Evolutionary conservation across 2,113 vertebrate genomes (phyloP), one percentile per base, ranked within the genome.

Genomic region (Datnioides undecimradiatus): DNA sequence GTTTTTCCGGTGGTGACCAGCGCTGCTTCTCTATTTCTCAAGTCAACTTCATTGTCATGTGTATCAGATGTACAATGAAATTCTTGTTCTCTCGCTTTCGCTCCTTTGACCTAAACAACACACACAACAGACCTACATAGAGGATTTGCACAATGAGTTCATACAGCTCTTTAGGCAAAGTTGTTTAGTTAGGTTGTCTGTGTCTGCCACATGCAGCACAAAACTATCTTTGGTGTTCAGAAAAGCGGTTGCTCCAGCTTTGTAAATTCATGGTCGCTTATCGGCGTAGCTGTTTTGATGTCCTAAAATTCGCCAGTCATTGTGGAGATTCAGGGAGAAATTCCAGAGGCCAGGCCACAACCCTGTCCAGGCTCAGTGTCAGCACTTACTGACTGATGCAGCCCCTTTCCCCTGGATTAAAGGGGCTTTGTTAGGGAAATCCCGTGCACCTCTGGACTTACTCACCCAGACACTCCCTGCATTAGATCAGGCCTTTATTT

Each of bases 341-440:
- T 85, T 87, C 85, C 90, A 68, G 84, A 71, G 70, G 55, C 58
- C 62, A 86, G 64, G 89, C 87, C 86, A 80, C 90, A 89, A 80
- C 80, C 77, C 62, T 52, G 73, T 65, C 80, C 76, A 82, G 69
- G 69, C 66, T 57, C 85, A 75, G 68, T 21, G 23, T 90, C 87
- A 82, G 89, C 90, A 79, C 62, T 89, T 54, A 63, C 80, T 84
- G 87, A 88, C 73, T 86, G 84, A 87, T 86, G 88, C 73, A 51
- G 83, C 77, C 84, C 87, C 80, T 84, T 74, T 82, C 83, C 73
- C 41, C 71, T 74, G 87, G 84, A 91, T 92, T 91, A 88, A 78
- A 81, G 80, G 54, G 65, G 78, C 87, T 90, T 94, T 93, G 88
- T 92, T 65, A 73, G 84, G 93, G 90, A 91, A 92, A 93, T 93